Base-by-base conservation (phyloP, 1,140 invertebrate genomes). In the Lasioglossum baleicum region DNA sequence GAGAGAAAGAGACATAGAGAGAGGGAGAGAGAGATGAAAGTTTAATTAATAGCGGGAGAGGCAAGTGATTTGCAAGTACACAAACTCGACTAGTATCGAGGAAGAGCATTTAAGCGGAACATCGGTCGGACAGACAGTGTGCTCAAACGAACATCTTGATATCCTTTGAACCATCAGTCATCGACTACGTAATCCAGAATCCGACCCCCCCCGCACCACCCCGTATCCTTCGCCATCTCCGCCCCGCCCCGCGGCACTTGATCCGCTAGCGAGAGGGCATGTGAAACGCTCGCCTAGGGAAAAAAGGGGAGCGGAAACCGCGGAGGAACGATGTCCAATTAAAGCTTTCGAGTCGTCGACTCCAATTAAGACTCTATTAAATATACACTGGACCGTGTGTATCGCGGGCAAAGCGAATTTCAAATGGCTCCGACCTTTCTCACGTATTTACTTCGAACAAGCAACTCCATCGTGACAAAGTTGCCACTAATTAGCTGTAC, bases 291-390 rank as follows among this genome's bases (percentile, higher is more conserved):
- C 13, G 11, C 15, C 17, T 20, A 13, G 26, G 11, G 35, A 17
- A 20, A 51, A 71, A 72, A 44, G 76, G 65, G 48, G 67, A 61
- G 51, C 58, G 68, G 65, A 78, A 77, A 85, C 83, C 83, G 63
- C 77, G 71, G 63, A 56, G 40, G 73, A 82, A 85, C 66, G 84
- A 86, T 86, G 85, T 86, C 85, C 85, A 87, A 87, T 87, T 87
- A 87, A 87, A 86, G 75, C 84, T 86, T 83, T 87, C 84, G 84
- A 79, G 78, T 75, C 72, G 72, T 76, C 80, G 71, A 84, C 85
- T 86, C 82, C 85, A 87, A 87, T 87, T 87, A 87, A 87, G 84
- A 84, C 82, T 87, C 84, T 87, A 87, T 87, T 87, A 87, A 87
- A 87, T 87, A 87, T 87, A 87, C 84, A 86, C 84, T 73, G 60